A percentile compares a stretch with the other conserved stretches of the same genome.
Evolutionary conservation across 2,113 vertebrate genomes (phyloP).

Genomic region (Alexandromys fortis): DNA sequence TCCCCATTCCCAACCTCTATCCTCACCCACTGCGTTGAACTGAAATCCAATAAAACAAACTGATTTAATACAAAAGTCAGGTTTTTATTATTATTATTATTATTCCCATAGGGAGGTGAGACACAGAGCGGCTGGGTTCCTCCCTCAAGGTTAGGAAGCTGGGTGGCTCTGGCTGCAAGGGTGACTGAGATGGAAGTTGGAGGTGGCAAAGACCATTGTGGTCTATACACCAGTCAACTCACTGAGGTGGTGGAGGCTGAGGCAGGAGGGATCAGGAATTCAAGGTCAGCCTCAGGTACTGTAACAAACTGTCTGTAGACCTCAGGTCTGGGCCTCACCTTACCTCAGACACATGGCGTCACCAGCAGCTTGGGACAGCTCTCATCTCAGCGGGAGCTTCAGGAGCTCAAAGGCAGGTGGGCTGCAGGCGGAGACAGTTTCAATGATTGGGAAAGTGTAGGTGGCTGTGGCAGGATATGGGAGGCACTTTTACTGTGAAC

Average conservation of each 20-base stretch:
- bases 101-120: neutral
- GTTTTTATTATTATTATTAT: neutral
- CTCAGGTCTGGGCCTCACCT: neutral
- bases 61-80: constrained; percentile 54
- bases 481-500: neutral
- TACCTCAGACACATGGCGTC: neutral
- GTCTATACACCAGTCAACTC: too few species aligned
- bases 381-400: neutral
- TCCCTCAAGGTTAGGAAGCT: neutral
- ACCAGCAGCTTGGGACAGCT: neutral
- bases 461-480: neutral
- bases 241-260: too few species aligned
- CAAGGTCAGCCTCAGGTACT: neutral
- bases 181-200: neutral
- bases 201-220: neutral
- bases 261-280: neutral
- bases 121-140: too few species aligned
- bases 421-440: neutral
- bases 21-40: constrained; percentile 35
- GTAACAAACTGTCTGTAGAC: too few species aligned
- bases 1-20: neutral
- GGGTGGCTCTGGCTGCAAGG: neutral
- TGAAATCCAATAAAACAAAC: constrained; percentile 71
- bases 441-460: neutral
- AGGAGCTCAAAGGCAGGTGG: neutral